phyloP scores from a whole-genome alignment of 2,797 vertebrate genomes.

The Carduelis carduelis region DNA sequence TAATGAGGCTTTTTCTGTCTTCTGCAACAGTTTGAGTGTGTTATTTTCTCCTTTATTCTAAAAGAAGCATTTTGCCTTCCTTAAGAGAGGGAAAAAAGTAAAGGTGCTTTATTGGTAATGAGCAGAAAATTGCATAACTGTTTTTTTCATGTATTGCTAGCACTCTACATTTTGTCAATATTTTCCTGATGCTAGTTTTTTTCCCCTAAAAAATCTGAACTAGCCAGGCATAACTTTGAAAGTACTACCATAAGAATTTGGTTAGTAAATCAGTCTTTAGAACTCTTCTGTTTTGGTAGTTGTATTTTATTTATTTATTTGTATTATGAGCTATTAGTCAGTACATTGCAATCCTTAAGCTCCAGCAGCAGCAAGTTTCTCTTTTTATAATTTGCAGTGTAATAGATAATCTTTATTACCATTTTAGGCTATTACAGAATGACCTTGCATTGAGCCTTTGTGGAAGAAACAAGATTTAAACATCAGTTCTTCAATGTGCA shows the following conservation, averaged over 20 bases:
- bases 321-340: background rate
- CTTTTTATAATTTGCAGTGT: background rate
- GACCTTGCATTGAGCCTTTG: slow-evolving; percentile 29
- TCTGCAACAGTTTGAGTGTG: background rate
- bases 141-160: background rate
- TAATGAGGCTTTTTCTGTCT: background rate
- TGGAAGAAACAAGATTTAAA: slow-evolving; percentile 15
- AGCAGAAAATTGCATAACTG: background rate
- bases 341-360: background rate
- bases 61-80: background rate
- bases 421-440: slow-evolving; percentile 57
- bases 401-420: slow-evolving; percentile 23
- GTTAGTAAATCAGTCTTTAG: background rate
- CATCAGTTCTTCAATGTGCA: slow-evolving; percentile 86
- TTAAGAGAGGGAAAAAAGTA: fast-evolving
- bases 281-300: background rate
- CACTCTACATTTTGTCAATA: background rate
- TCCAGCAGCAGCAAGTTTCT: background rate
- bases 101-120: background rate
- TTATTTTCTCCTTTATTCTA: background rate
- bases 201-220: background rate
- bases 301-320: background rate
- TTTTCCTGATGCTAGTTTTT: background rate
- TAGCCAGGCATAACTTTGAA: background rate
- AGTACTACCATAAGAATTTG: background rate